Conservation (phyloP, 2,888 invertebrate species). For the Machimus atricapillus region DNA sequence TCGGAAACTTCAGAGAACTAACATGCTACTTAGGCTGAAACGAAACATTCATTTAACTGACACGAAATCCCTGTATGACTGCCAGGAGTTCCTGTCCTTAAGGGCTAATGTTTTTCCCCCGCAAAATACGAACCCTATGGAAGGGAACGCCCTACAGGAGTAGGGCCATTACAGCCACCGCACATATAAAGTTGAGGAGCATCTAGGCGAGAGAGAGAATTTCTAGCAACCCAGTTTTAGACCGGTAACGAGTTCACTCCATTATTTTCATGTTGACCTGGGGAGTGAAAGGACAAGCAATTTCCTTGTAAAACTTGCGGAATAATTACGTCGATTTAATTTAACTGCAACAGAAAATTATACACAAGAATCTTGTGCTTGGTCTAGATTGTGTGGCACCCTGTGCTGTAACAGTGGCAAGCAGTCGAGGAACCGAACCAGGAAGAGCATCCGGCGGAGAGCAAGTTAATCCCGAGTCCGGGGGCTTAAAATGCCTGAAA, state of each 20-base stretch:
- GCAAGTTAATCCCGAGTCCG: not conserved
- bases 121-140: not conserved
- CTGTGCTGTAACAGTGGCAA: not conserved
- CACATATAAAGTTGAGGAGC: not conserved
- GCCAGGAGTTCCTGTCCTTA: not conserved
- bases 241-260: not conserved
- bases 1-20: not conserved
- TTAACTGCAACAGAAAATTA: conserved; percentile 34
- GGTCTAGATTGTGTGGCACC: not conserved
- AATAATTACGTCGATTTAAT: conserved; percentile 27
- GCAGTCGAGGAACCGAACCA: not conserved
- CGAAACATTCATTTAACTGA: not conserved
- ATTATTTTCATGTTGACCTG: conserved; percentile 19
- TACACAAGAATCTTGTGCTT: conserved; percentile 1
- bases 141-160: not conserved
- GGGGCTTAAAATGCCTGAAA: not conserved
- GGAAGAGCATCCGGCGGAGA: not conserved
- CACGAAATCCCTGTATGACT: not conserved
- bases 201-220: not conserved
- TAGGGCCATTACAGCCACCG: not conserved
- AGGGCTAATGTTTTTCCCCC: not conserved
- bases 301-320: conserved; percentile 20
- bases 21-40: not conserved
- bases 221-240: not conserved
- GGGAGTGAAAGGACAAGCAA: conserved; percentile 13